Evolutionary conservation across 2,888 invertebrate species (phyloP), one percentile per base, ranked within the genome.

Genomic region (Melanophora roralis): DNA sequence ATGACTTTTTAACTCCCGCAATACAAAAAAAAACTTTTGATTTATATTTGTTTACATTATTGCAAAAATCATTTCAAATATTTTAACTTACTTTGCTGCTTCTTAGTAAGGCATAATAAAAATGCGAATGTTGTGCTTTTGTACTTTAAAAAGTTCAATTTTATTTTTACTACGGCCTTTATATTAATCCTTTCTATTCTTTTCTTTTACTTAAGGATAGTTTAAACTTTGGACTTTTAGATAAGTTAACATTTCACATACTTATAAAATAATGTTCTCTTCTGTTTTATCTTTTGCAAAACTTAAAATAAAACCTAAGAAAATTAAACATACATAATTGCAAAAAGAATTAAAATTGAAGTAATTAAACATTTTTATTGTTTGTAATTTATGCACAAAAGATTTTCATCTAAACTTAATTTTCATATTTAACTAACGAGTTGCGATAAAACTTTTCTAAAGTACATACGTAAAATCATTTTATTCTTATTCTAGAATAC

Each of bases 301-400:
- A 62, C 19, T 59, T 38, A 27, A 78, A 72, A 55, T 36, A 23
- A 67, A 19, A 38, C 59, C 73, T 43, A 65, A 47, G 16, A 38
- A 45, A 45, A 36, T 21, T 12, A 51, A 23, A 40, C 27, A 27
- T 27, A 47, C 62, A 74, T 43, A 67, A 68, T 59, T 55, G 38
- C 57, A 68, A 75, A 78, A 71, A 76, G 64, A 71, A 76, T 82
- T 78, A 81, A 81, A 78, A 81, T 83, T 82, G 78, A 83, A 82
- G 81, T 84, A 83, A 84, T 83, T 84, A 84, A 81, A 83, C 79
- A 81, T 82, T 82, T 82, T 81, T 81, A 83, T 82, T 80, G 68
- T 72, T 67, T 72, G 55, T 80, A 80, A 76, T 80, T 80, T 73
- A 76, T 80, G 76, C 76, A n/a, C n/a, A 55, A 72, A 62, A 76